phyloP scores from a whole-genome alignment of 37 sponge, comb jelly and placozoan species.

The Lycopodina hypogea region DNA sequence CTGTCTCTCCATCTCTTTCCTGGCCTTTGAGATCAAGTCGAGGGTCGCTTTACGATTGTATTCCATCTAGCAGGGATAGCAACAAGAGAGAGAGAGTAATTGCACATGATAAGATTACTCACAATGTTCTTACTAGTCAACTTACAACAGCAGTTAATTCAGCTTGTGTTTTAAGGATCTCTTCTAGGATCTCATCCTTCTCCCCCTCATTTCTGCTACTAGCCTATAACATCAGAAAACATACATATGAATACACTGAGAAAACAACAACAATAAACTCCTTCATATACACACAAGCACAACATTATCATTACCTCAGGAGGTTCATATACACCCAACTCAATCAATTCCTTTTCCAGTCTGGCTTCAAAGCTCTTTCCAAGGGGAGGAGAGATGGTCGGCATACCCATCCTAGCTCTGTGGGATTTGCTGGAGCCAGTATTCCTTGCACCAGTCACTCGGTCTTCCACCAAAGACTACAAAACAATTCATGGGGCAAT shows the following conservation, averaged over 20 bases:
- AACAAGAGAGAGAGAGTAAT: too few relatives aligned
- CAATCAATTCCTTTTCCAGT: conserved; percentile 60
- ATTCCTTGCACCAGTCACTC: neutral
- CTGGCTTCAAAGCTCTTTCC: conserved; percentile 51
- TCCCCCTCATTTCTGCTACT: neutral
- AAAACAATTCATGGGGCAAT: too few relatives aligned
- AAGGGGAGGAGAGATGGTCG: neutral
- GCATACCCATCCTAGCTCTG: neutral
- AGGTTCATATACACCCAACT: conserved; percentile 57
- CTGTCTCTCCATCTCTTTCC: conserved; percentile 65
- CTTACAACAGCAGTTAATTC: conserved; percentile 74
- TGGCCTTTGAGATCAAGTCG: conserved; percentile 35
- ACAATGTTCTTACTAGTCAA: too few relatives aligned
- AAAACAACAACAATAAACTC: neutral
- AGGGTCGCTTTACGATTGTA: conserved; percentile 53
- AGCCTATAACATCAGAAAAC: too few relatives aligned
- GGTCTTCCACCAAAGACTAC: conserved; percentile 75
- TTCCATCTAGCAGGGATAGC: conserved; percentile 32
- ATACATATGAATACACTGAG: too few relatives aligned
- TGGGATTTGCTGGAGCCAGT: neutral
- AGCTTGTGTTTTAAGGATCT: conserved; percentile 62
- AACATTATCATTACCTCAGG: conserved; percentile 16
- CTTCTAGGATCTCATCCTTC: conserved; percentile 65
- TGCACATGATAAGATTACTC: too few relatives aligned
- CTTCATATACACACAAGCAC: neutral